Conservation (phyloP, 2,113 vertebrate genomes). For the Syrmaticus mikado region DNA sequence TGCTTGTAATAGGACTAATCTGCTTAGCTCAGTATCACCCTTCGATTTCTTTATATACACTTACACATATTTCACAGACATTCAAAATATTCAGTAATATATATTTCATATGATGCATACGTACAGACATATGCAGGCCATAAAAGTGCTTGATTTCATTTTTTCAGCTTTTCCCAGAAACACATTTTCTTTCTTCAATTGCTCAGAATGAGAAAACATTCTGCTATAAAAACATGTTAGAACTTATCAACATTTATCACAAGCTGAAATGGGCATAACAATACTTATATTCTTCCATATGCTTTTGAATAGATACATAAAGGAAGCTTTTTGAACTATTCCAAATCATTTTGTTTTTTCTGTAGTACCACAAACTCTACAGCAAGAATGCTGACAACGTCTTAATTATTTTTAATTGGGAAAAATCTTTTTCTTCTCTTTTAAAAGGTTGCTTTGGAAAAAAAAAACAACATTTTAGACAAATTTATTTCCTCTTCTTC, state of each 20-base stretch:
- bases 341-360: background rate
- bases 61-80: background rate
- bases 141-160: background rate
- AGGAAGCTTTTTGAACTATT: background rate
- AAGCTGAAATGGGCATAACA: background rate
- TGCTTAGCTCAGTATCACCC: background rate
- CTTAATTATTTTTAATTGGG: slow-evolving; percentile 11
- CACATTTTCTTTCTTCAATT: background rate
- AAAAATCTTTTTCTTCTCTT: background rate
- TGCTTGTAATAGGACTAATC: background rate
- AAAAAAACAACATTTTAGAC: background rate
- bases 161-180: background rate
- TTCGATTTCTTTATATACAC: background rate
- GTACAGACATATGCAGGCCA: background rate
- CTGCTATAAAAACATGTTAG: background rate
- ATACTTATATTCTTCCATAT: background rate
- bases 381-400: background rate
- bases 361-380: background rate
- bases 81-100: background rate
- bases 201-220: background rate
- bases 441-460: background rate
- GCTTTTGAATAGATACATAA: background rate
- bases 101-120: background rate
- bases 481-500: background rate
- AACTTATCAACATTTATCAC: slow-evolving; percentile 17